A percentile compares a stretch with the other conserved stretches of the same genome.
These are phyloP conservation scores for Lymantria monacha DNA, from an alignment of 2,888 invertebrate species.

Conservation along the genomic window DNA sequence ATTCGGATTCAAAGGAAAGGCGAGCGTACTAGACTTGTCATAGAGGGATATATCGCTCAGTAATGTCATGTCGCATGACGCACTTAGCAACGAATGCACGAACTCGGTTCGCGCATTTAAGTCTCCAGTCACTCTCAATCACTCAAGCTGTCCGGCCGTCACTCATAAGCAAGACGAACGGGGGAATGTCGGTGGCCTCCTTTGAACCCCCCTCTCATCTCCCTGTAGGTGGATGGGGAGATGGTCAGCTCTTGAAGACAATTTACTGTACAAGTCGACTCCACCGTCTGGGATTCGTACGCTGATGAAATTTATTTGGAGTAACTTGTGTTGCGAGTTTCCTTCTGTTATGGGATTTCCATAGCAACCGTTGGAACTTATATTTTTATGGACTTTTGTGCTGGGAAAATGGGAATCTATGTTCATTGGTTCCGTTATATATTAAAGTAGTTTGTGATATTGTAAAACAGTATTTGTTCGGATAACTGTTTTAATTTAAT, in stretches of 20 bases:
- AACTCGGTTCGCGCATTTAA: slow-evolving; percentile 76
- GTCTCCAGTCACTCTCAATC: slow-evolving; percentile 81
- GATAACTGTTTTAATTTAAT: slow-evolving; percentile 19
- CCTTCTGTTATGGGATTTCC: slow-evolving; percentile 58
- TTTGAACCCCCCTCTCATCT: slow-evolving; percentile 50
- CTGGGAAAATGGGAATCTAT: slow-evolving; percentile 36
- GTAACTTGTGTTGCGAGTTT: slow-evolving; percentile 59
- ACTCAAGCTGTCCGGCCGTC: slow-evolving; percentile 80
- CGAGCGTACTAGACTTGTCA: slow-evolving; percentile 31
- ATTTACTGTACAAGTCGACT: slow-evolving; percentile 75
- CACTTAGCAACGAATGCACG: slow-evolving; percentile 40
- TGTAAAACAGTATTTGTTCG: slow-evolving; percentile 32
- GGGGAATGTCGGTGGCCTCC: slow-evolving; percentile 72
- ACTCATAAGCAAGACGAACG: slow-evolving; percentile 81
- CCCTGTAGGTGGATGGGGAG: slow-evolving; percentile 55
- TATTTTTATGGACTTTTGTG: slow-evolving; percentile 40
- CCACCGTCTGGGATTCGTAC: slow-evolving; percentile 66
- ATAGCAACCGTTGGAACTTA: slow-evolving; percentile 44
- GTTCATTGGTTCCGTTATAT: slow-evolving; percentile 29
- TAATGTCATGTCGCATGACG: slow-evolving; percentile 38
- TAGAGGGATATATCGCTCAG: slow-evolving; percentile 48
- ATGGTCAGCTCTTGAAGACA: slow-evolving; percentile 81
- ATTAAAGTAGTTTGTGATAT: slow-evolving; percentile 32
- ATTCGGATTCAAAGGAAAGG: slow-evolving; percentile 28
- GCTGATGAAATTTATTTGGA: slow-evolving; percentile 76